Conservation (phyloP, 2,113 vertebrate species). For the Pelecanus crispus region DNA sequence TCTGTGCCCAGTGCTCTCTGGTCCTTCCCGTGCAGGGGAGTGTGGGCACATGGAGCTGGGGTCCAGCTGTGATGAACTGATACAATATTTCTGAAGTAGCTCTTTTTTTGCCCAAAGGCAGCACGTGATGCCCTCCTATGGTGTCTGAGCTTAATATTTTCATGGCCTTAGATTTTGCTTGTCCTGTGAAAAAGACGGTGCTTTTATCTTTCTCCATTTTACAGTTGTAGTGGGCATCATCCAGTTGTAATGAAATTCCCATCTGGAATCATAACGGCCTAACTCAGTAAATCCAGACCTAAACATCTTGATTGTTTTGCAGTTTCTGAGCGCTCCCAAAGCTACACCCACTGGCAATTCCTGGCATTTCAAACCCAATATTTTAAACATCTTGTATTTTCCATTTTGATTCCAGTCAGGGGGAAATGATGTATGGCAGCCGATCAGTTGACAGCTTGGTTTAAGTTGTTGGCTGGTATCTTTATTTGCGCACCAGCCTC, state of each 20-base stretch:
- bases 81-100: not conserved
- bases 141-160: not conserved
- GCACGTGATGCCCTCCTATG: not conserved
- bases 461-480: slow-evolving; percentile 51
- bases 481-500: slow-evolving; percentile 30
- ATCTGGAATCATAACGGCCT: not conserved
- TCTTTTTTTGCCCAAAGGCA: not conserved
- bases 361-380: slow-evolving; percentile 25
- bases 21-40: not conserved
- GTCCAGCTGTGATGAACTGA: not conserved
- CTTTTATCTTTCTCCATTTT: not conserved
- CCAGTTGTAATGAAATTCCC: not conserved
- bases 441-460: slow-evolving; percentile 57
- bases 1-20: not conserved
- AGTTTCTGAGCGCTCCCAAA: slow-evolving; percentile 7
- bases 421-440: slow-evolving; percentile 58
- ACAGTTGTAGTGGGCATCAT: not conserved
- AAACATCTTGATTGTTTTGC: not conserved
- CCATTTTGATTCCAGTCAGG: slow-evolving; percentile 42
- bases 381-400: slow-evolving; percentile 64
- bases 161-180: not conserved
- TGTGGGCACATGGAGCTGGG: not conserved
- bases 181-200: not conserved
- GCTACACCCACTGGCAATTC: not conserved
- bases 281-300: not conserved